A percentile compares a stretch with the other conserved stretches of the same genome.
Conservation (phyloP, 2,113 vertebrate species). For the Chionodraco myersi region DNA sequence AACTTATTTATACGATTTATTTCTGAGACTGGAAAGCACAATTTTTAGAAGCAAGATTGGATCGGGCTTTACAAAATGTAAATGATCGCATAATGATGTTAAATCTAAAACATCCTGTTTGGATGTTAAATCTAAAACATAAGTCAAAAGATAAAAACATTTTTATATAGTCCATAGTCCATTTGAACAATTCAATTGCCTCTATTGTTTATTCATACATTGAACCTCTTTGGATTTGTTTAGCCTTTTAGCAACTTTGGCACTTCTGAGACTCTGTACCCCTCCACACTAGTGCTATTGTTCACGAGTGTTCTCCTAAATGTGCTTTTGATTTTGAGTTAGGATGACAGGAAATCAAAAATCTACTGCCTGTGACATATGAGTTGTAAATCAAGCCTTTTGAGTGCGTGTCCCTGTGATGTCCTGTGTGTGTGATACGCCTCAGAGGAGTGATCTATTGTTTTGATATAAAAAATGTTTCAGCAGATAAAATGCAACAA, state of each 20-base stretch:
- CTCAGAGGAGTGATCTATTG: not conserved
- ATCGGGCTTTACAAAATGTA: too few species aligned
- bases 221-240: not conserved
- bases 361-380: not conserved
- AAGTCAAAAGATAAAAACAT: not conserved
- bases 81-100: not conserved
- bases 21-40: too few species aligned
- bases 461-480: conserved; percentile 3
- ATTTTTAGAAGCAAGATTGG: too few species aligned
- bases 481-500: not conserved
- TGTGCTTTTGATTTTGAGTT: not conserved
- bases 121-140: not conserved
- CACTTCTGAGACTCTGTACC: not conserved
- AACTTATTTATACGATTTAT: too few species aligned
- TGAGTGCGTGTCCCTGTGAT: not conserved
- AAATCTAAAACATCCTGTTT: not conserved
- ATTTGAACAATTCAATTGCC: not conserved
- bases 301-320: not conserved
- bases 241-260: not conserved
- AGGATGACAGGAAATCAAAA: conserved; percentile 2
- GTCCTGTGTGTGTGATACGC: not conserved
- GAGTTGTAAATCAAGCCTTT: not conserved
- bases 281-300: not conserved
- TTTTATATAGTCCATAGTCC: not conserved
- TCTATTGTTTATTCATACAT: not conserved